Percentiles rank a stretch among this genome's conserved stretches.
Evolutionary conservation across 2,888 invertebrate species (phyloP).

Genomic region (Strigamia maritima): DNA sequence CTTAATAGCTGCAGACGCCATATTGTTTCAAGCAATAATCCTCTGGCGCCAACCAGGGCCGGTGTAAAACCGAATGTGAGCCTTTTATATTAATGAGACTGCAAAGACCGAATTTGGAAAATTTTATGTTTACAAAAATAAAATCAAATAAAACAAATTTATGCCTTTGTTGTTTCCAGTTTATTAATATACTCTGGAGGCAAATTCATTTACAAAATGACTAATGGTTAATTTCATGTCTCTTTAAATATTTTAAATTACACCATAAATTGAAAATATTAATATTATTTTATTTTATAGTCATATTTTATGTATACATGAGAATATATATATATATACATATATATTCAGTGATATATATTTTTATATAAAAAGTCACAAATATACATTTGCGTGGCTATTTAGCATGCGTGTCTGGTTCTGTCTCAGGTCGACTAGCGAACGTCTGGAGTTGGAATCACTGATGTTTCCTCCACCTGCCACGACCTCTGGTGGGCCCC

Average conservation of each 20-base stretch:
- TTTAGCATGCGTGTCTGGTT: constrained; percentile 7
- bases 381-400: constrained; percentile 17
- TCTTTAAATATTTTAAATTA: no score
- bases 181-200: background rate
- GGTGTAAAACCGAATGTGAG: constrained; percentile 7
- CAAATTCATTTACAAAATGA: no score
- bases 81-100: constrained; percentile 20
- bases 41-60: constrained; percentile 19
- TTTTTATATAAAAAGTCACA: background rate
- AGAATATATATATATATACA: background rate
- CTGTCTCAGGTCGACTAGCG: constrained; percentile 6
- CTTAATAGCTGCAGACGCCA: constrained; percentile 24
- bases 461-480: constrained; percentile 29
- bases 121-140: background rate
- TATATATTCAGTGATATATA: background rate
- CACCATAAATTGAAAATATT: no score
- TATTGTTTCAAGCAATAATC: constrained; percentile 27
- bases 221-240: no score
- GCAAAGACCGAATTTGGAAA: background rate
- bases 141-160: background rate
- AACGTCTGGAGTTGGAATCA: constrained; percentile 20
- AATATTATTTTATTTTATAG: no score
- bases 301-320: no score
- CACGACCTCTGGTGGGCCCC: constrained; percentile 24
- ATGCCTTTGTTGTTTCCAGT: background rate